Evolutionary conservation across 2,113 vertebrate genomes (phyloP), one percentile per base, ranked within the genome.

Genomic region (Platysteira castanea): DNA sequence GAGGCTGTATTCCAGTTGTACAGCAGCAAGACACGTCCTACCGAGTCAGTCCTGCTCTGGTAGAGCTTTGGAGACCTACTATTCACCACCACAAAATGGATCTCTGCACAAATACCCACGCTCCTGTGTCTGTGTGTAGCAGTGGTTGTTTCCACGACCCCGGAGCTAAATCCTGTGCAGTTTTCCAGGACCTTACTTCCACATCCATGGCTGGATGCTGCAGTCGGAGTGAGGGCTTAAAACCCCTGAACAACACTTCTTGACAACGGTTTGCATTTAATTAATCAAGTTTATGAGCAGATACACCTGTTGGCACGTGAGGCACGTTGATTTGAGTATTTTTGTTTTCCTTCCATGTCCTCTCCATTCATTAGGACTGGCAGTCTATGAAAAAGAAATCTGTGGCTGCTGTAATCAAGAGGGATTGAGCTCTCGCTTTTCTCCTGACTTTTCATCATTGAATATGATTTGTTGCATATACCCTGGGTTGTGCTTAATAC

Each of bases 401-500:
- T 87, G 67, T 82, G 84, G 33, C 61, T 90, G 74, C 90, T 93
- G 60, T 94, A 92, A 95, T 93, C 90, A 92, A 84, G 64, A 81
- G 52, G 85, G 83, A 96, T 84, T 77, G 75, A 91, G 69, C 65
- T 87, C 74, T 94, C 82, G 68, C 90, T 80, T 95, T 93, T 92
- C 93, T 90, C 76, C 60, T 76, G 63, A 20, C 41, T 90, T 92
- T 59, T 82, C 86, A 57, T 93, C 76, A 96, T 35, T 90, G 93
- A 49, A 59, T 92, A 81, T 90, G 93, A 96, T 97, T 90, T 95
- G 93, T 92, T 88, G 85, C 86, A 84, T 92, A 88, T 95, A 76
- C 79, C 69, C 79, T 78, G 79, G 52, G 67, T 92, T 93, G 73
- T 81, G 56, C 49, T 81, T 89, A 86, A 89, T 92, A 30, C 56